Percentiles rank a stretch among this genome's conserved stretches.
Evolutionary conservation across 30 jellyfish, hydroid and myxozoan species (phyloP).

Genomic region (Aurelia sp.): DNA sequence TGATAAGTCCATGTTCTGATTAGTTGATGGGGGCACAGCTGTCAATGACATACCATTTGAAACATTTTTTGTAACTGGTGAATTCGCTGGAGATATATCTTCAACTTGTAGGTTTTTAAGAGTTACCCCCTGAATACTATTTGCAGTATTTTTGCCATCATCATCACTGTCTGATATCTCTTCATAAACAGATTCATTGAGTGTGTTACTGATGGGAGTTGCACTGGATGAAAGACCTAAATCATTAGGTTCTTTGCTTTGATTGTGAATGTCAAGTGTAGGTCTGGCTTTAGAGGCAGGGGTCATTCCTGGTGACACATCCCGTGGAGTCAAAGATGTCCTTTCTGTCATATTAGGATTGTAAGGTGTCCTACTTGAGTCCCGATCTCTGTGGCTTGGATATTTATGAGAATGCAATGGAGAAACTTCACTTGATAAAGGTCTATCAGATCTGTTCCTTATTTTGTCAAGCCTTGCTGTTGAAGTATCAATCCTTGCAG

Average conservation of each 20-base stretch:
- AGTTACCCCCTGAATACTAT: neutral
- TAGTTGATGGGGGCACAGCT: neutral
- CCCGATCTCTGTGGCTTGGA: neutral
- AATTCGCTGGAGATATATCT: conserved; percentile 82
- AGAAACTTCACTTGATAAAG: neutral
- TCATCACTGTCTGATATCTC: conserved; percentile 92
- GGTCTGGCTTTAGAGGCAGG: neutral
- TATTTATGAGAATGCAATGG: neutral
- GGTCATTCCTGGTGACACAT: neutral
- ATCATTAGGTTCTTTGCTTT: neutral
- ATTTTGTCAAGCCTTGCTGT: too few species aligned
- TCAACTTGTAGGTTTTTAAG: conserved; percentile 69
- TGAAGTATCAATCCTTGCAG: neutral
- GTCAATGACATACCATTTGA: conserved; percentile 10
- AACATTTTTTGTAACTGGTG: conserved; percentile 62
- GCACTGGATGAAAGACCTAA: neutral
- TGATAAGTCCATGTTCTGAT: neutral
- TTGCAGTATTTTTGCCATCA: neutral
- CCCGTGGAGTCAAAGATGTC: neutral
- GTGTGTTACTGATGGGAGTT: neutral
- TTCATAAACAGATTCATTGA: conserved; percentile 64
- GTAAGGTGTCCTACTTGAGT: neutral
- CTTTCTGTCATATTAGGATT: neutral
- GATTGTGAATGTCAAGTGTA: neutral
- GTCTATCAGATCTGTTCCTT: neutral